Evolutionary conservation across 1,140 invertebrate genomes (phyloP).

Genomic region (Tribolium castaneum): DNA sequence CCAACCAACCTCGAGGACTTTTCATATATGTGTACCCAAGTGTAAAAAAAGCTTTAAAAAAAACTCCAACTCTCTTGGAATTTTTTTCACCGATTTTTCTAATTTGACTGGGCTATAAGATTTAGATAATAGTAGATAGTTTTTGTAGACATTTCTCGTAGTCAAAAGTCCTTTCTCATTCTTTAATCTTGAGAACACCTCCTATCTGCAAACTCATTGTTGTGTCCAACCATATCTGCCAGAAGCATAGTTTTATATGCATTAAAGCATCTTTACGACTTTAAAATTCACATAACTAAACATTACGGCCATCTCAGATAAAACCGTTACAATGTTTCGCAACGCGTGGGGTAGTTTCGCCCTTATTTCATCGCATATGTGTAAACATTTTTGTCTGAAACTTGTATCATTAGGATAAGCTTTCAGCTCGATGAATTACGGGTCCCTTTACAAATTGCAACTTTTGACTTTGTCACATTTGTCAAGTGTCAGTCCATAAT

Average conservation of each 20-base stretch:
- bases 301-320: constrained; percentile 2
- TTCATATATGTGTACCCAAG: too few species aligned
- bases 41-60: too few species aligned
- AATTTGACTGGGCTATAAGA: too few species aligned
- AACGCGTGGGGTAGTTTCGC: not conserved
- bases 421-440: not conserved
- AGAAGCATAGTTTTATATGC: constrained; percentile 9
- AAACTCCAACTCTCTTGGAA: too few species aligned
- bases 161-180: too few species aligned
- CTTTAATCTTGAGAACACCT: too few species aligned
- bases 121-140: too few species aligned
- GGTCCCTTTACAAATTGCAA: not conserved
- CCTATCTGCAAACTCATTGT: constrained; percentile 3
- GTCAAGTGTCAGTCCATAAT: constrained; percentile 16
- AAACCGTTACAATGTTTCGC: not conserved
- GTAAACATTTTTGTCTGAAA: constrained; percentile 7
- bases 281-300: constrained; percentile 32
- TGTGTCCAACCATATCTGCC: not conserved
- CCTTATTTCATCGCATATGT: not conserved
- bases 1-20: too few species aligned
- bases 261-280: constrained; percentile 29
- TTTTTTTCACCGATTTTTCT: too few species aligned
- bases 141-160: too few species aligned
- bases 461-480: constrained; percentile 36
- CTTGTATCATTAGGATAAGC: not conserved